Percentiles rank a stretch among this genome's conserved stretches.
Evolutionary conservation across 2,888 invertebrate species (phyloP).

Genomic region (Himalopsyche anomala): DNA sequence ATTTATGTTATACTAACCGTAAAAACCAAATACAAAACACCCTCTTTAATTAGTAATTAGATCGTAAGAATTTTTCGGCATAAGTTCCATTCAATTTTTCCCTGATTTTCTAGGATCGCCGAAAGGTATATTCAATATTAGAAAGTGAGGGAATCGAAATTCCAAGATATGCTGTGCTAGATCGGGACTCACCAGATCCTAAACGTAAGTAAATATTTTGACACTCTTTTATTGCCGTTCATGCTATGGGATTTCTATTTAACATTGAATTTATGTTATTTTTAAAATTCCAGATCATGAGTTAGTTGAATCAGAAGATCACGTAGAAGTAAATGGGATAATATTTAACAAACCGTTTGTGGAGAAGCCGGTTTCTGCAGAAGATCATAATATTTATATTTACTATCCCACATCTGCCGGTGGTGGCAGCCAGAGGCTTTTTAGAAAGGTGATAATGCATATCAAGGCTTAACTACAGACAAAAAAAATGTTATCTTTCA

Average conservation of each 20-base stretch:
- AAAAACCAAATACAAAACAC: no score
- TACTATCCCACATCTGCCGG: constrained; percentile 99
- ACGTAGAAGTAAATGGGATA: constrained; percentile 96
- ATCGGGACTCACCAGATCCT: constrained; percentile 94
- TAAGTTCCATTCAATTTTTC: not conserved
- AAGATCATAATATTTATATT: constrained; percentile 99
- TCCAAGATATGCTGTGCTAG: constrained; percentile 97
- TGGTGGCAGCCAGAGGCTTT: constrained; percentile 97
- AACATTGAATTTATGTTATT: not conserved
- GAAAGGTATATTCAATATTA: constrained; percentile 96
- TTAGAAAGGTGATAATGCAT: constrained; percentile 87
- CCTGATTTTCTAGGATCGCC: constrained; percentile 81
- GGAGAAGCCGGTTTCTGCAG: constrained; percentile 99
- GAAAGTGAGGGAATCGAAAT: constrained; percentile 97
- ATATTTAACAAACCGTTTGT: constrained; percentile 99
- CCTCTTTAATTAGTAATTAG: no score
- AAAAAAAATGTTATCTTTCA: not conserved
- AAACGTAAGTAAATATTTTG: constrained; percentile 81
- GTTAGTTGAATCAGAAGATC: constrained; percentile 96
- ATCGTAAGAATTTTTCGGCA: no score
- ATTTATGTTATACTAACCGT: no score
- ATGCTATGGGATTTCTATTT: not conserved
- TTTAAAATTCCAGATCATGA: constrained; percentile 83
- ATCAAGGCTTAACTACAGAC: no score
- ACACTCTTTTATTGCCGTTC: constrained; percentile 41